Conservation (phyloP, 2,888 invertebrate species). For the Uropetala carovei region DNA sequence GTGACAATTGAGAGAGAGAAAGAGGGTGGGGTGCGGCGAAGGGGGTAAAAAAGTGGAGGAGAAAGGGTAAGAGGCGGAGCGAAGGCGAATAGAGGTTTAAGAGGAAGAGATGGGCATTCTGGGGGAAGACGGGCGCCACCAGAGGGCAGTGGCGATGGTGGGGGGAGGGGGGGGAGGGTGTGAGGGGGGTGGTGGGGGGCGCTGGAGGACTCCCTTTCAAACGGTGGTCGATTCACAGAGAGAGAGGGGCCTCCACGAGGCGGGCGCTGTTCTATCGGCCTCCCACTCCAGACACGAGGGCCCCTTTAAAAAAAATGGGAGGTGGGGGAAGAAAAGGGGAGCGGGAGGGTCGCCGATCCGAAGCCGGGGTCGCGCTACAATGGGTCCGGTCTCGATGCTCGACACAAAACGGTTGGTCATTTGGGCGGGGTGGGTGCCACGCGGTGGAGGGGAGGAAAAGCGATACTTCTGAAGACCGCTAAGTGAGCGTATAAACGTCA, state of each 20-base stretch:
- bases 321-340: background rate
- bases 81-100: background rate
- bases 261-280: constrained; percentile 52
- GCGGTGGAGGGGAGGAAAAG: background rate
- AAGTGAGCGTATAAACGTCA: constrained; percentile 57
- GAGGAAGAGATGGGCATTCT: background rate
- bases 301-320: background rate
- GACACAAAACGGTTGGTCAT: constrained; percentile 59
- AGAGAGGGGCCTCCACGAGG: constrained; percentile 35
- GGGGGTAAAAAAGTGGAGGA: background rate
- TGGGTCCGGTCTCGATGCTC: constrained; percentile 52
- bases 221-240: constrained; percentile 18
- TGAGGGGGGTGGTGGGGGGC: too few relatives aligned
- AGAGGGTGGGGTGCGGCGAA: background rate
- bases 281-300: constrained; percentile 31
- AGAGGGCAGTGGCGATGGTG: too few relatives aligned
- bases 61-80: background rate
- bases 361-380: constrained; percentile 26
- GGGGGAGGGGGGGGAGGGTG: too few relatives aligned
- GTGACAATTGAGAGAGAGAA: constrained; percentile 66
- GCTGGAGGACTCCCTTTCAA: background rate
- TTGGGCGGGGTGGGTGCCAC: constrained; percentile 2
- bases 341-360: background rate
- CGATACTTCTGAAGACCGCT: constrained; percentile 60
- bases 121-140: background rate